A percentile compares a stretch with the other conserved stretches of the same genome.
These are phyloP conservation scores for Rhagonycha fulva DNA, from an alignment of 2,888 invertebrate species.

Conservation along the genomic window DNA sequence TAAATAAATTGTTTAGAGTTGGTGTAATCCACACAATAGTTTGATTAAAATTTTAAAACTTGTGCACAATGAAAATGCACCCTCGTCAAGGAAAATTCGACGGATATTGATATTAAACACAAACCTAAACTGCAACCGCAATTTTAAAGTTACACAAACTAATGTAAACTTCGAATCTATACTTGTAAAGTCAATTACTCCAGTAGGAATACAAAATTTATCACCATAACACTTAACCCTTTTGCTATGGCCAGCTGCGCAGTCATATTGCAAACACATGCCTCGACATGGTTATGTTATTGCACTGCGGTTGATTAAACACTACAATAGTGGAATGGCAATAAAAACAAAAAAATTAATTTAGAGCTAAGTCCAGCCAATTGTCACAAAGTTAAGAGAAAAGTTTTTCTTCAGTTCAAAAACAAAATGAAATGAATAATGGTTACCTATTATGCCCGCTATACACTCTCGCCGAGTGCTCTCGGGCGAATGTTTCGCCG, in stretches of 20 bases:
- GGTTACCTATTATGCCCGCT: too few relatives aligned
- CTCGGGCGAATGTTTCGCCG: too few relatives aligned
- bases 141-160: not conserved
- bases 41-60: not conserved
- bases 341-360: not conserved
- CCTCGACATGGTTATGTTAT: not conserved
- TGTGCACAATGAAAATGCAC: not conserved
- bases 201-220: not conserved
- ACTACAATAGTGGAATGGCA: not conserved
- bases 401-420: too few relatives aligned
- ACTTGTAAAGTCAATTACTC: not conserved
- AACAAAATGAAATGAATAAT: too few relatives aligned
- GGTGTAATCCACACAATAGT: not conserved
- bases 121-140: not conserved
- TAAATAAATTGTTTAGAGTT: not conserved
- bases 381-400: not conserved
- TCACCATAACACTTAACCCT: not conserved
- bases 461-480: too few relatives aligned
- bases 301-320: not conserved
- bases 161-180: not conserved
- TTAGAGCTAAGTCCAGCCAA: not conserved
- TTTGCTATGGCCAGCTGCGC: not conserved
- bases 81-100: not conserved
- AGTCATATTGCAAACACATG: not conserved
- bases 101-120: not conserved